These are phyloP conservation scores for Echiichthys vipera DNA, from an alignment of 2,797 vertebrate species.

Conservation along the genomic window DNA sequence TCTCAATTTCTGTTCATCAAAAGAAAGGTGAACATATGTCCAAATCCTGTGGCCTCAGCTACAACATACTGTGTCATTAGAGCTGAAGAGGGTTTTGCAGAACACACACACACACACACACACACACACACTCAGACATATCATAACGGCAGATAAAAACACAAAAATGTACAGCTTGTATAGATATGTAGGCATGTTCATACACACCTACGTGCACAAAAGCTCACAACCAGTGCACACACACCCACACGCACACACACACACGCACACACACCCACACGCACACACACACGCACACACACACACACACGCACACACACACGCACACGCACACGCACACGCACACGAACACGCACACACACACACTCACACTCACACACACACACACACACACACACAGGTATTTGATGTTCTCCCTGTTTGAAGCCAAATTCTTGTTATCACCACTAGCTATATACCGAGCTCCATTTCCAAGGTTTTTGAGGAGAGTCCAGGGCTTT, in stretches of 20 bases:
- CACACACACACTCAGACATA: constrained; percentile 15
- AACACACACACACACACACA: background rate
- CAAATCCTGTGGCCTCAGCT: constrained; percentile 83
- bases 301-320: constrained; percentile 40
- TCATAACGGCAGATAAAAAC: constrained; percentile 54
- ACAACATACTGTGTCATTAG: constrained; percentile 82
- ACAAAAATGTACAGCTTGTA: constrained; percentile 57
- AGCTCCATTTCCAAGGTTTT: constrained; percentile 90
- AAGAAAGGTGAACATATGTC: constrained; percentile 94
- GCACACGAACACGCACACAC: constrained; percentile 25
- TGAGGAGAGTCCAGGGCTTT: constrained; percentile 90
- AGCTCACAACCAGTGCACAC: constrained; percentile 34
- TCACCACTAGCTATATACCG: constrained; percentile 87
- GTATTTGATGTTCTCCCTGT: constrained; percentile 95
- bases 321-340: constrained; percentile 46
- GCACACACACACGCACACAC: constrained; percentile 57
- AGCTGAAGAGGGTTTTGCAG: constrained; percentile 67
- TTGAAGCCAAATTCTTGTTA: constrained; percentile 93
- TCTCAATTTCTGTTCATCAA: constrained; percentile 97
- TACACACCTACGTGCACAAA: constrained; percentile 32
- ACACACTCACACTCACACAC: constrained; percentile 51
- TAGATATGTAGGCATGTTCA: constrained; percentile 25
- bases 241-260: too few species aligned
- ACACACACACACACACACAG: constrained; percentile 55
- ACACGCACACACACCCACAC: constrained; percentile 41